Evolutionary conservation across 2,888 invertebrate species (phyloP).

Genomic region (Latheticus oryzae): DNA sequence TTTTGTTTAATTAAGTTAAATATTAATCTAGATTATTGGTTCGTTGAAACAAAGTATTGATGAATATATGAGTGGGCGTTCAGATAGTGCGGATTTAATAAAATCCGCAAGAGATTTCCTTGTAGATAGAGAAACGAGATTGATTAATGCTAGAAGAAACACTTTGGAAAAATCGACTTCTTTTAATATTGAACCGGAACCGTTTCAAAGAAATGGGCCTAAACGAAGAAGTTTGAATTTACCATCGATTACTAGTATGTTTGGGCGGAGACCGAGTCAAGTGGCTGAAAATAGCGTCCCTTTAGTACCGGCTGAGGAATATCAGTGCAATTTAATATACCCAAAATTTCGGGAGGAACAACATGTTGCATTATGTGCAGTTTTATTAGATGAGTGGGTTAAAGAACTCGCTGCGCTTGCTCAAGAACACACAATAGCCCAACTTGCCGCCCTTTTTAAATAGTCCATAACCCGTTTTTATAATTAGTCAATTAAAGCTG

Average conservation of each 20-base stretch:
- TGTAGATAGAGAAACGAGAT: slow-evolving; percentile 81
- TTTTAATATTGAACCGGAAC: slow-evolving; percentile 58
- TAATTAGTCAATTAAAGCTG: slow-evolving; percentile 11
- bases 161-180: slow-evolving; percentile 64
- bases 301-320: slow-evolving; percentile 54
- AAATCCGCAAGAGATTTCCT: slow-evolving; percentile 84
- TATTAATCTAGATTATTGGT: slow-evolving; percentile 73
- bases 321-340: slow-evolving; percentile 56
- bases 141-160: slow-evolving; percentile 77
- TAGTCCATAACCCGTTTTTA: slow-evolving; percentile 43
- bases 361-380: slow-evolving; percentile 82
- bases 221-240: slow-evolving; percentile 83
- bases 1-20: slow-evolving; percentile 22
- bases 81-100: slow-evolving; percentile 74
- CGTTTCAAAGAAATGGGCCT: slow-evolving; percentile 74
- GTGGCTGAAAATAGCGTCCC: slow-evolving; percentile 55
- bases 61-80: slow-evolving; percentile 74
- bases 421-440: slow-evolving; percentile 88
- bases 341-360: slow-evolving; percentile 66
- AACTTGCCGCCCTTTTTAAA: slow-evolving; percentile 66
- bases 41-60: slow-evolving; percentile 89
- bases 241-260: slow-evolving; percentile 76
- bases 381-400: slow-evolving; percentile 94
- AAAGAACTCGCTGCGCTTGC: slow-evolving; percentile 95
- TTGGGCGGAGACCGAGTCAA: slow-evolving; percentile 70